Percentiles rank a stretch among this genome's conserved stretches.
Conservation (phyloP, 30 jellyfish, hydroid and myxozoan species). For the Aurelia sp. region DNA sequence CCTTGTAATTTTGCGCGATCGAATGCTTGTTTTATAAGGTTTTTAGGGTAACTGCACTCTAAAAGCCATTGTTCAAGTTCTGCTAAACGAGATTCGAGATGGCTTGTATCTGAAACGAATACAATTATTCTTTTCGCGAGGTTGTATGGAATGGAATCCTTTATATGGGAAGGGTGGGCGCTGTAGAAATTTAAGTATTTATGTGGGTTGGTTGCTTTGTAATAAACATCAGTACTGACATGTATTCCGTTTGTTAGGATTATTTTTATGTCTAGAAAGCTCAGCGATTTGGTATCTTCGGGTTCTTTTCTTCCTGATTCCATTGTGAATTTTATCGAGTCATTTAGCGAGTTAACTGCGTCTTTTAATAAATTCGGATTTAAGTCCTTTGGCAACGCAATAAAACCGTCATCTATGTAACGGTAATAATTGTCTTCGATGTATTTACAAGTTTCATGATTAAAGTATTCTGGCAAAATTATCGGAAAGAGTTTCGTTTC, state of each 20-base stretch:
- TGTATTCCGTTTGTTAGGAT: background rate
- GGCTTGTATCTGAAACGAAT: background rate
- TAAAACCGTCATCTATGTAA: background rate
- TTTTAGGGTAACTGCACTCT: too few species aligned
- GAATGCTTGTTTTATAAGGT: too few species aligned
- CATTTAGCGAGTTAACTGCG: background rate
- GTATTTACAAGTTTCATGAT: background rate
- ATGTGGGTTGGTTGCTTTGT: constrained; percentile 23
- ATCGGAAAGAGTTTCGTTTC: constrained; percentile 14
- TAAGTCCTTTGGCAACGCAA: background rate
- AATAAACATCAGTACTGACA: background rate
- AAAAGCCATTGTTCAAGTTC: background rate
- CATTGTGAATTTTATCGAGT: constrained; percentile 7
- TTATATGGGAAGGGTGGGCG: constrained; percentile 12
- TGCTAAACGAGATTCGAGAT: background rate
- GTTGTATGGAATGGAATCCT: background rate
- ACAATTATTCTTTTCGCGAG: constrained; percentile 11
- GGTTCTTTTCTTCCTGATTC: background rate
- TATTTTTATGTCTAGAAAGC: background rate
- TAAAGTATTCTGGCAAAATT: background rate
- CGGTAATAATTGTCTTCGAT: background rate
- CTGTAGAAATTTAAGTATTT: constrained; percentile 5
- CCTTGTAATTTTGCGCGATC: too few species aligned
- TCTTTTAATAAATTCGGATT: background rate
- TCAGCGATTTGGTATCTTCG: background rate